Percentiles rank a stretch among this genome's conserved stretches.
Conservation (phyloP, 2,888 invertebrate species). For the Acleris emargana region DNA sequence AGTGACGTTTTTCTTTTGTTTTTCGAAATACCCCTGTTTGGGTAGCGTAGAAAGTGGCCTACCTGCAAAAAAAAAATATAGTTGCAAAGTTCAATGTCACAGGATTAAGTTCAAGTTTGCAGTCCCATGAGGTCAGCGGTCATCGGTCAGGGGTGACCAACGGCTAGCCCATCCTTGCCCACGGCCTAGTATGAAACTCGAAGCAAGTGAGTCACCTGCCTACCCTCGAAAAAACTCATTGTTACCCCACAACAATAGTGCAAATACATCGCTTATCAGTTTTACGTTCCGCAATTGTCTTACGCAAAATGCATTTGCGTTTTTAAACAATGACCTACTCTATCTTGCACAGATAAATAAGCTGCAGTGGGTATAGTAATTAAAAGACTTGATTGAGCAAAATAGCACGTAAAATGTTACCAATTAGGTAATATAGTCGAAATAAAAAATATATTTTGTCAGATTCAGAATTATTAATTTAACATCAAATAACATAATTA, state of each 20-base stretch:
- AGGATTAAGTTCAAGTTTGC: constrained; percentile 70
- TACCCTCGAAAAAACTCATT: constrained; percentile 19
- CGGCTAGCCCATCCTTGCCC: constrained; percentile 57
- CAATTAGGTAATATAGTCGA: background rate
- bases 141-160: constrained; percentile 80
- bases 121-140: constrained; percentile 76
- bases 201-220: constrained; percentile 28
- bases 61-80: no score
- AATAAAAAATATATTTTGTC: no score
- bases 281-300: constrained; percentile 17
- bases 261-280: constrained; percentile 31
- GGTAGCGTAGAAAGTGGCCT: no score
- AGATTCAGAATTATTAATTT: background rate
- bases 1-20: no score
- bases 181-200: constrained; percentile 23
- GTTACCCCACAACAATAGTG: constrained; percentile 23
- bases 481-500: background rate
- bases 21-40: no score
- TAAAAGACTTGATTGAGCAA: background rate
- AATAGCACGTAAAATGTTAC: background rate
- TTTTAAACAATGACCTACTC: background rate
- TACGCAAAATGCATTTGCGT: background rate
- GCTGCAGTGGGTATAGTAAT: background rate
- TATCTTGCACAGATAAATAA: constrained; percentile 8
- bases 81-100: constrained; percentile 57